Conservation (phyloP, 2,797 vertebrate genomes). For the Mormyrops attenuatus region DNA sequence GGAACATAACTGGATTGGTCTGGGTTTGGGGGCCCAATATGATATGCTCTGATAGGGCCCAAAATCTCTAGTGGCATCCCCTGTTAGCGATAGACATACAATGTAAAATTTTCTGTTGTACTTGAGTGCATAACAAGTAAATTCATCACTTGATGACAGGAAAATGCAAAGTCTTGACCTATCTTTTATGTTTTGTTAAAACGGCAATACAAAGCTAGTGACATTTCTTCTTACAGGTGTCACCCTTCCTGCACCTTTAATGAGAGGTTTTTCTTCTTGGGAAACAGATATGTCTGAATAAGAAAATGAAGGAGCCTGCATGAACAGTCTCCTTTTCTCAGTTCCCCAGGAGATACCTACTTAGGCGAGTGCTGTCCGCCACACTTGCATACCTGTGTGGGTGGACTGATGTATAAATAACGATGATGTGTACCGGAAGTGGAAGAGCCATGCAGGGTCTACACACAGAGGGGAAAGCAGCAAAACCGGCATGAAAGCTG, state of each 20-base stretch:
- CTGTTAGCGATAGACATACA: background rate
- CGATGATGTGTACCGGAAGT: slow-evolving; percentile 17
- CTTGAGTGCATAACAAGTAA: background rate
- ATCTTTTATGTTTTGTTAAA: slow-evolving; percentile 1
- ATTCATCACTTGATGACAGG: background rate
- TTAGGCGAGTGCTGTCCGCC: slow-evolving; percentile 6
- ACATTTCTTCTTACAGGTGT: background rate
- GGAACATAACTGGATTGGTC: background rate
- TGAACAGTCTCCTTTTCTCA: background rate
- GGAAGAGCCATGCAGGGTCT: background rate
- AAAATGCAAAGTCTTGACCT: background rate
- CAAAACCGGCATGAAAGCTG: background rate
- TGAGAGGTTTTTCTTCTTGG: background rate
- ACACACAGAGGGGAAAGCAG: background rate
- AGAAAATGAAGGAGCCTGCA: slow-evolving; percentile 4
- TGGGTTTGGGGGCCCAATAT: background rate
- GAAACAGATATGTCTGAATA: slow-evolving; percentile 10
- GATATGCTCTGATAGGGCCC: background rate
- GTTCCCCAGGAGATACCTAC: slow-evolving; percentile 10
- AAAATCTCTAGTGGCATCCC: background rate
- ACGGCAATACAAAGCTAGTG: background rate
- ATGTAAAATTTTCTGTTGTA: background rate
- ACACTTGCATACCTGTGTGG: slow-evolving; percentile 21
- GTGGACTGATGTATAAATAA: slow-evolving; percentile 26
- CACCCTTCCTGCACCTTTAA: background rate